Conservation (phyloP, 2,113 vertebrate species). For the Plestiodon gilberti region DNA sequence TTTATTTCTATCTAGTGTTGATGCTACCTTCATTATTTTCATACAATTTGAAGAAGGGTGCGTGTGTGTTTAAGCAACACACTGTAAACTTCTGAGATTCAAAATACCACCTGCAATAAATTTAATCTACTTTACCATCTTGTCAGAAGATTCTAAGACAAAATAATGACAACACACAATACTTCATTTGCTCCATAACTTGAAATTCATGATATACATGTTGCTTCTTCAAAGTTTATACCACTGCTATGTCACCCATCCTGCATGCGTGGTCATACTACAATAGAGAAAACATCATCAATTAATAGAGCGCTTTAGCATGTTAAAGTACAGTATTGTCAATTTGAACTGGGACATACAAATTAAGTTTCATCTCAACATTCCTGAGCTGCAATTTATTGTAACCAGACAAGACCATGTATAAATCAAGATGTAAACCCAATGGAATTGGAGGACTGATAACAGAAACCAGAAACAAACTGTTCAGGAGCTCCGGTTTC, state of each 20-base stretch:
- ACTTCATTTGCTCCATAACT: conserved; percentile 72
- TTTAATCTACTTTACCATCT: conserved; percentile 61
- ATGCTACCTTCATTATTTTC: conserved; percentile 5
- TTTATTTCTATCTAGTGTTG: background rate
- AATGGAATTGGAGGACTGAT: background rate
- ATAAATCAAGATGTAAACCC: background rate
- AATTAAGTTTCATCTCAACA: background rate
- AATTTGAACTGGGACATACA: conserved; percentile 21
- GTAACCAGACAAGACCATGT: background rate
- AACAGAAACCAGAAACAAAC: background rate
- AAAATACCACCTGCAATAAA: conserved; percentile 70
- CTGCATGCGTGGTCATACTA: conserved; percentile 73
- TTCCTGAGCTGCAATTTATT: background rate
- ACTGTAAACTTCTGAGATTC: conserved; percentile 69
- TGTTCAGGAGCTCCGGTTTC: background rate
- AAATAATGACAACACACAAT: conserved; percentile 43
- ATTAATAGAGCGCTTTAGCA: conserved; percentile 46
- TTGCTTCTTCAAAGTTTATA: conserved; percentile 74
- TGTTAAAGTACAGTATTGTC: conserved; percentile 16
- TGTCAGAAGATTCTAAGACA: conserved; percentile 56
- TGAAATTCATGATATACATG: conserved; percentile 63
- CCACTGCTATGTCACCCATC: conserved; percentile 79
- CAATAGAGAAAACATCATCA: conserved; percentile 71
- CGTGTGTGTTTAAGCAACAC: conserved; percentile 51
- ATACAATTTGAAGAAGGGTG: conserved; percentile 62